Evolutionary conservation across 2,113 vertebrate genomes (phyloP).

Genomic region (Neoarius graeffei): DNA sequence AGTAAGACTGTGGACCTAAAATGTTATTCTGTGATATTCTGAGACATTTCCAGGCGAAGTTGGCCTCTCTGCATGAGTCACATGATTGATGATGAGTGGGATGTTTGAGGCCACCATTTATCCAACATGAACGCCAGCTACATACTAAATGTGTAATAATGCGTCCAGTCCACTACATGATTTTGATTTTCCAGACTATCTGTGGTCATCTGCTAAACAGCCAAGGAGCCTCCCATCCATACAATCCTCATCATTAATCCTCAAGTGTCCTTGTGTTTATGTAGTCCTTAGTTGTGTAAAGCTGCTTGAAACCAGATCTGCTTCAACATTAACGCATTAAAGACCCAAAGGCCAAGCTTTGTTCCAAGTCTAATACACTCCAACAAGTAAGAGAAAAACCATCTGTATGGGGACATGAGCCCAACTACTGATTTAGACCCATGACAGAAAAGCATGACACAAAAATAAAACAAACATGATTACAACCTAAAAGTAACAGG

Average conservation of each 20-base stretch:
- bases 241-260: not conserved
- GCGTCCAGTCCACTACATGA: not conserved
- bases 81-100: not conserved
- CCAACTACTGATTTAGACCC: not conserved
- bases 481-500: not conserved
- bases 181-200: not conserved
- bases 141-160: not conserved
- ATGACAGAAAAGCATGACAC: not conserved
- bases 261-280: slow-evolving; percentile 6
- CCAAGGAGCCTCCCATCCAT: not conserved
- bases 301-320: not conserved
- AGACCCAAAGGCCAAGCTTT: not conserved
- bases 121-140: not conserved
- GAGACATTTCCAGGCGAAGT: not conserved
- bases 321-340: not conserved
- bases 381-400: not conserved
- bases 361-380: not conserved
- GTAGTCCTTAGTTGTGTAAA: not conserved
- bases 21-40: not conserved
- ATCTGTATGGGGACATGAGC: too few relatives aligned
- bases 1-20: not conserved
- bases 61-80: not conserved
- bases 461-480: not conserved
- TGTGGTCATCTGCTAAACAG: not conserved
- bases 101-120: not conserved